Base-by-base conservation (phyloP, 2,888 invertebrate species). In the Apoderus coryli region DNA sequence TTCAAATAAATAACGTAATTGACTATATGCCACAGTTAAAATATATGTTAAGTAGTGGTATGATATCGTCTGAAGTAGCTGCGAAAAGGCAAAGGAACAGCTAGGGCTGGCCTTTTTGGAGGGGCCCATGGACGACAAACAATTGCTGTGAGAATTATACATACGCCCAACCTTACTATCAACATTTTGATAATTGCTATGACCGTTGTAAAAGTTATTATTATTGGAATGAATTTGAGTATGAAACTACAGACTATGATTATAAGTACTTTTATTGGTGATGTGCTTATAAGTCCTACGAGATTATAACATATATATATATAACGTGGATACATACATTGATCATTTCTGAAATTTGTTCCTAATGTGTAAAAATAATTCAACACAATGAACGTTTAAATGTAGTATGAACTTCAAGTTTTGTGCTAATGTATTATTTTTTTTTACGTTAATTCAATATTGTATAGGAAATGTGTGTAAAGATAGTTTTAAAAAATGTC, bases 21-120 rank as follows among this genome's bases (percentile, higher is more conserved):
- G 74, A 75, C 52, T 84, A 71, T 58, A 82, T 84, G 82, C 77
- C 80, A 15, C 86, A 86, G 59, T 63, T 86, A 60, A 80, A 80
- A 53, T 86, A 84, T 63, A 84, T 85, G 77, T 68, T 82, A 59
- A n/a, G n/a, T n/a, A 64, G 65, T 6, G 62, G 52, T 35, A 44
- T 52, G 47, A 50, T 58, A 41, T 56, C 55, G 38, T 53, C 56
- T 38, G 56, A 52, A 34, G 51, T 50, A 34, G 53, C 55, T 44
- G 52, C 61, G 22, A 69, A 69, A 49, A 59, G 67, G 31, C 65
- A 65, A 44, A 58, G 67, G 44, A 65, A 62, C 48, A 69, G 69
- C 69, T 70, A 69, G 69, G 68, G 69, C 48, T 68, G 67, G 67
- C 47, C 49, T 32, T 43, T 43, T 31, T 50, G 54, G 53, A 53